phyloP scores from a whole-genome alignment of 1,140 invertebrate genomes.

The Antheraea mylitta region DNA sequence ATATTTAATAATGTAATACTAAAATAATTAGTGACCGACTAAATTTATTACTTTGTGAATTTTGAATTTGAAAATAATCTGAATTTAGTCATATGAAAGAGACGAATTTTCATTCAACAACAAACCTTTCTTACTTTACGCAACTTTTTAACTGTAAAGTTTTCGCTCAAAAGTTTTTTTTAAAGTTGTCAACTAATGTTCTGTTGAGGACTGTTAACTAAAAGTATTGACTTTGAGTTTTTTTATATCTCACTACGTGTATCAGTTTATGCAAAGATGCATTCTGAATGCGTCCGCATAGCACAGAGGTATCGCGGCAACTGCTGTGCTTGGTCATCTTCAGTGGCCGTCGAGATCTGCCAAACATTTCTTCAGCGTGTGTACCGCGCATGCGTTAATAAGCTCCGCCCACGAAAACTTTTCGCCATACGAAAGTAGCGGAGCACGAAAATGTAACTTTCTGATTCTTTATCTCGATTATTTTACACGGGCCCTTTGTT shows the following conservation, averaged over 20 bases:
- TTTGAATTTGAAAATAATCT: no score
- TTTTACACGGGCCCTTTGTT: not conserved
- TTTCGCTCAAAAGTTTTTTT: slow-evolving; percentile 25
- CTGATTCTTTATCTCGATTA: not conserved
- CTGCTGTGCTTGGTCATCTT: slow-evolving; percentile 46
- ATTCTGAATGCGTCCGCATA: slow-evolving; percentile 56
- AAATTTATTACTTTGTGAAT: no score
- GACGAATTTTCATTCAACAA: slow-evolving; percentile 54
- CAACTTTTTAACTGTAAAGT: slow-evolving; percentile 15
- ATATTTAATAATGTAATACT: no score
- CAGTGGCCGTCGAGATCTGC: slow-evolving; percentile 38
- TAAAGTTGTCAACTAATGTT: slow-evolving; percentile 24
- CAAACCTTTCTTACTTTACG: slow-evolving; percentile 31
- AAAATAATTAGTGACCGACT: no score
- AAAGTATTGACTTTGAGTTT: slow-evolving; percentile 12
- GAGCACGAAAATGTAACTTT: not conserved
- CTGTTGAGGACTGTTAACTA: slow-evolving; percentile 3
- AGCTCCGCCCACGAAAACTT: slow-evolving; percentile 64
- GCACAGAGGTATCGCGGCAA: slow-evolving; percentile 50
- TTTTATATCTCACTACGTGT: slow-evolving; percentile 31
- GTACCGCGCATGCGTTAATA: slow-evolving; percentile 49
- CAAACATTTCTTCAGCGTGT: slow-evolving; percentile 54
- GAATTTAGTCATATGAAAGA: slow-evolving; percentile 8
- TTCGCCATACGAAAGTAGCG: slow-evolving; percentile 28
- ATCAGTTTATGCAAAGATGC: slow-evolving; percentile 36